A percentile compares a stretch with the other conserved stretches of the same genome.
Evolutionary conservation across 2,113 vertebrate genomes (phyloP).

Genomic region (Saiga tatarica): DNA sequence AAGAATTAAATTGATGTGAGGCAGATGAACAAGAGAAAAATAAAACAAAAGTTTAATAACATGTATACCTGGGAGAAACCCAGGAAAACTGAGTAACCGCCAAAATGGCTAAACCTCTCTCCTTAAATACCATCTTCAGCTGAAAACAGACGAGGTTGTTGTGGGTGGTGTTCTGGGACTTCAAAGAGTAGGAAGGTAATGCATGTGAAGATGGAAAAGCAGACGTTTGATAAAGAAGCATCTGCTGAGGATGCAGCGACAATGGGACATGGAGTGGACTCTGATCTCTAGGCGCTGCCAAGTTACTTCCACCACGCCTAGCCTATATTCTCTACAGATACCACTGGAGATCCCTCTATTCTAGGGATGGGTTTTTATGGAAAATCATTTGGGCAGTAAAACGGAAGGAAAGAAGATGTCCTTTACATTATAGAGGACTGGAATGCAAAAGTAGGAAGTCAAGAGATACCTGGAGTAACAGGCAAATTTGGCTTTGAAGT

Average conservation of each 20-base stretch:
- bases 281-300: background rate
- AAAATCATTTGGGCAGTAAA: background rate
- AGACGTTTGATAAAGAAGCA: background rate
- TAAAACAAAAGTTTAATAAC: background rate
- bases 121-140: background rate
- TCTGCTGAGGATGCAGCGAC: background rate
- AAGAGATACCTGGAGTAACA: background rate
- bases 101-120: background rate
- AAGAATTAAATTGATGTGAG: background rate
- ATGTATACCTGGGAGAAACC: background rate
- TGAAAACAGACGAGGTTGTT: background rate
- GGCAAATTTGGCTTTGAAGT: background rate
- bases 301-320: background rate
- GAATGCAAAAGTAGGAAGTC: background rate
- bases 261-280: background rate
- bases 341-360: background rate
- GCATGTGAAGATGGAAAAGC: background rate
- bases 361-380: background rate
- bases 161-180: background rate
- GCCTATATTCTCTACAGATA: background rate
- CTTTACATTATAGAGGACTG: background rate
- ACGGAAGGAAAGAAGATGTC: background rate
- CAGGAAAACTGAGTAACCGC: too few species aligned
- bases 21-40: background rate
- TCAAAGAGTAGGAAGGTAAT: background rate